phyloP scores from a whole-genome alignment of 2,797 vertebrate species.

The Echeneis naucrates region DNA sequence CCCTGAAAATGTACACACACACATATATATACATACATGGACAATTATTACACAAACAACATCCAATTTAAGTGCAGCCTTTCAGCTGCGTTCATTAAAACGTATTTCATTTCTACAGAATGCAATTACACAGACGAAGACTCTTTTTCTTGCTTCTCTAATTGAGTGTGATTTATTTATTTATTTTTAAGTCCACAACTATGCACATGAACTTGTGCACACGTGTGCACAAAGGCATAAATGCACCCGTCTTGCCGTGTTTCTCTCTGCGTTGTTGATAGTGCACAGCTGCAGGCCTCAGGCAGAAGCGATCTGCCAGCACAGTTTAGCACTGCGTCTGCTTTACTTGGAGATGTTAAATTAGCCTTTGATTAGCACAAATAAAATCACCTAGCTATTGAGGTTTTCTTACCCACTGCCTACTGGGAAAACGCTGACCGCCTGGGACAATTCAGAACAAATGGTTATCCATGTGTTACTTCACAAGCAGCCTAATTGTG shows the following conservation, averaged over 20 bases:
- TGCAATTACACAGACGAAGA: slow-evolving; percentile 7
- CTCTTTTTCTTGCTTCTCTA: slow-evolving; percentile 23
- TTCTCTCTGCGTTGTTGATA: slow-evolving; percentile 29
- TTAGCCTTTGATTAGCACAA: slow-evolving; percentile 69
- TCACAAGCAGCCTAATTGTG: slow-evolving; percentile 47
- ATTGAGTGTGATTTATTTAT: neutral
- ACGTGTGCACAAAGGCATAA: neutral
- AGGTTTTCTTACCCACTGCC: slow-evolving; percentile 32
- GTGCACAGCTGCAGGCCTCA: slow-evolving; percentile 54
- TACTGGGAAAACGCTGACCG: slow-evolving; percentile 52
- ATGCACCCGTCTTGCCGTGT: slow-evolving; percentile 5
- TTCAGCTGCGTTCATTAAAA: slow-evolving; percentile 56
- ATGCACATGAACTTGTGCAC: neutral
- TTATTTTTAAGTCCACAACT: neutral
- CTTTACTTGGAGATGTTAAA: slow-evolving; percentile 56
- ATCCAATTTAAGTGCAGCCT: slow-evolving; percentile 48
- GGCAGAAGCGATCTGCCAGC: slow-evolving; percentile 49
- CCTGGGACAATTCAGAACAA: slow-evolving; percentile 45
- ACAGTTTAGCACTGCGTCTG: slow-evolving; percentile 32
- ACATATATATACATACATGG: slow-evolving; percentile 20
- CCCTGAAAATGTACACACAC: neutral
- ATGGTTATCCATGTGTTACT: slow-evolving; percentile 48
- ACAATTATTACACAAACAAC: slow-evolving; percentile 55
- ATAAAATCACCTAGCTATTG: slow-evolving; percentile 57
- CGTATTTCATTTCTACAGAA: slow-evolving; percentile 43